Conservation (phyloP, 2,113 vertebrate species). For the Regulus satrapa region DNA sequence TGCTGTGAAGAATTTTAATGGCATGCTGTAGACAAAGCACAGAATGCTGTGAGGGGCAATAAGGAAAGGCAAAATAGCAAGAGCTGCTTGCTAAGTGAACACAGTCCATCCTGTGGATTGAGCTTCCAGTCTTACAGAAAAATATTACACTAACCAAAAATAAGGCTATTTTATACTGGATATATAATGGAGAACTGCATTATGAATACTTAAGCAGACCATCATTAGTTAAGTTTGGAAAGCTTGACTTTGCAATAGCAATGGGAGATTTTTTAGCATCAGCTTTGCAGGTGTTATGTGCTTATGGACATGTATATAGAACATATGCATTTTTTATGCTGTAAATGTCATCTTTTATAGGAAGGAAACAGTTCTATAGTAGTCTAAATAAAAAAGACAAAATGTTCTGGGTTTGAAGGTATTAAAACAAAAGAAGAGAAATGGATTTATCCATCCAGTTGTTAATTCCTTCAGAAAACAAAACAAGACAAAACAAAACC, state of each 20-base stretch:
- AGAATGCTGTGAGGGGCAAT: not conserved
- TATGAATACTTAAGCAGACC: not conserved
- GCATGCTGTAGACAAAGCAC: not conserved
- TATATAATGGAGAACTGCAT: not conserved
- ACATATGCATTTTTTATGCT: not conserved
- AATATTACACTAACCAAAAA: not conserved
- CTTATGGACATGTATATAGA: not conserved
- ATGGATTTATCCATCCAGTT: not conserved
- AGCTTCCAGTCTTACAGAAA: not conserved
- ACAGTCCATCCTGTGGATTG: not conserved
- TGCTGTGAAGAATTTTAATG: not conserved
- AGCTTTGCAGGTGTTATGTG: not conserved
- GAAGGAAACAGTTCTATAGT: not conserved
- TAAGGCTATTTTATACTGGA: not conserved
- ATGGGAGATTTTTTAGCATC: not conserved
- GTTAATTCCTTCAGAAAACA: not conserved
- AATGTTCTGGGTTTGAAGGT: not conserved
- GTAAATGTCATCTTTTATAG: not conserved
- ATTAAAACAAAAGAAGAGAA: too few species aligned
- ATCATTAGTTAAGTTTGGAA: not conserved
- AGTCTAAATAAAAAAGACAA: not conserved
- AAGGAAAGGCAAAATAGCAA: not conserved
- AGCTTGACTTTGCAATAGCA: not conserved
- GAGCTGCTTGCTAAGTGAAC: not conserved
- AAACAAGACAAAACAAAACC: too few species aligned